Evolutionary conservation across 2,113 vertebrate genomes (phyloP).

Genomic region (Pongo abelii): DNA sequence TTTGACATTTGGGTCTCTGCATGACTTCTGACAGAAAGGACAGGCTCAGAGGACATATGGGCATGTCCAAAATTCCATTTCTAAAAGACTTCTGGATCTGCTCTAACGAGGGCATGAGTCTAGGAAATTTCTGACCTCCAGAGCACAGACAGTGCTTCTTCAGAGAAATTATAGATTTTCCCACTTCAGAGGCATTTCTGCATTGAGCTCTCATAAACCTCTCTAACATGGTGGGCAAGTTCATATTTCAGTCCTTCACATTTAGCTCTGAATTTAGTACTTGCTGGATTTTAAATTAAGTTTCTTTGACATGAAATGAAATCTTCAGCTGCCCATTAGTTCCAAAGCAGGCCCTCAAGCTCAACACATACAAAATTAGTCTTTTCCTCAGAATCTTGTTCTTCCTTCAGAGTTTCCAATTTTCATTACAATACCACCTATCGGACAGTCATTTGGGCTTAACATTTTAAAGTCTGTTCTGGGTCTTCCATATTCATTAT

Average conservation of each 20-base stretch:
- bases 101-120: not conserved
- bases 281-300: constrained; percentile 16
- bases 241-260: not conserved
- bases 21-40: not conserved
- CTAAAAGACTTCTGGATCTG: not conserved
- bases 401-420: not conserved
- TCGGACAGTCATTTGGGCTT: not conserved
- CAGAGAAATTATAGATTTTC: no score
- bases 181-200: no score
- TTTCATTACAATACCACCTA: not conserved
- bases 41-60: not conserved
- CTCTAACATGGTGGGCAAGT: not conserved
- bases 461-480: not conserved
- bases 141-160: not conserved
- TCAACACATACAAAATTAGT: not conserved
- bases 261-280: not conserved
- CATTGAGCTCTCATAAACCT: no score
- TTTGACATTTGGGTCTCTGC: not conserved
- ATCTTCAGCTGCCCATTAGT: not conserved
- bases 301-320: constrained; percentile 34
- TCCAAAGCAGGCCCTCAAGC: not conserved
- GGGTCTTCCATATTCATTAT: not conserved
- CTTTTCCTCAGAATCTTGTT: not conserved
- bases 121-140: not conserved
- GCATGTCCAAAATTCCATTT: not conserved